Base-by-base conservation (phyloP, 2,113 vertebrate species). In the Heterotis niloticus region DNA sequence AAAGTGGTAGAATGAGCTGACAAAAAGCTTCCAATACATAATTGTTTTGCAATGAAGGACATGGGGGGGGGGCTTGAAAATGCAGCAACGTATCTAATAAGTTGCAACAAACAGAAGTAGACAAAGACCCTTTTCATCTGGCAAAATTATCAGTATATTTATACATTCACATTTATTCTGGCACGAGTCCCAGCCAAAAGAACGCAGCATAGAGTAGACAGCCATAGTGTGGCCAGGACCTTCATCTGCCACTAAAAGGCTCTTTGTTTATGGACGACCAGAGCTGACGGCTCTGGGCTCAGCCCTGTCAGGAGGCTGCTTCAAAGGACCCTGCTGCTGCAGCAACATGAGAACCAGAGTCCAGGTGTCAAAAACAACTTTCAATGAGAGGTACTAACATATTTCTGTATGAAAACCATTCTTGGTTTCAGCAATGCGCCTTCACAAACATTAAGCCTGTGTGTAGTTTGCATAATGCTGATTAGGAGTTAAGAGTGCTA, bases 131-230 rank as follows among this genome's bases (percentile, higher is more conserved):
- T 20, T 23, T 79, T 79, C 51, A 66, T 66, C 64, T 18, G 28
- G 34, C 23, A 52, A 64, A 51, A 29, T 20, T 24, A 78, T 70
- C 66, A 10, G 66, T 51, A 70, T 74, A 74, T 79, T 79, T 79
- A 74, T 75, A 79, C 62, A 79, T 74, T 75, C 44, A 54, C 44
- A 59, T 79, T 75, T 74, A 75, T 75, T 75, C 64, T 78, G 77
- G 78, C 71, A 23, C 66, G 71, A 79, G 66, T 51, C 14, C 20
- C 23, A 12, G 78, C 78, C 78, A 79, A 65, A 74, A 24, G 64
- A 29, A 51, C 56, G 54, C 77, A 59, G 67, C 20, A 18, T 26
- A 59, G 26, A n/a, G 5, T 28, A 64, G 71, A 51, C 60, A 57
- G 51, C 62, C 16, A 20, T 24, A 69, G 77, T 56, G 28, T 18